Conservation (phyloP, 2,888 invertebrate genomes). For the Nephrocerus scutellatus region DNA sequence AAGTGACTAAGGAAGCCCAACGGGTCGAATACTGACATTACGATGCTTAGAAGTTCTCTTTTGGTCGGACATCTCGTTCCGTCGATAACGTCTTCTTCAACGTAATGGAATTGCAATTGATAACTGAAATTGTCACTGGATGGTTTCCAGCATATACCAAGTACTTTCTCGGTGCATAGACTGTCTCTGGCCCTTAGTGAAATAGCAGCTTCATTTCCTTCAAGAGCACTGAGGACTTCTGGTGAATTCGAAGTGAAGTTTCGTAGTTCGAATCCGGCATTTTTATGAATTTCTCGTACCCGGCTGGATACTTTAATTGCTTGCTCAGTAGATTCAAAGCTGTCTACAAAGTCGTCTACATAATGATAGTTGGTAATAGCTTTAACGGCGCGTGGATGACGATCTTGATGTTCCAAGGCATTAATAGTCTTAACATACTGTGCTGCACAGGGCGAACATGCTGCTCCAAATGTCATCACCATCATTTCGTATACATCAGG, state of each 20-base stretch:
- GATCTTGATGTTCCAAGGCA: slow-evolving; percentile 8
- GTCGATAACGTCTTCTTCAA: no score
- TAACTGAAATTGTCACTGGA: neutral
- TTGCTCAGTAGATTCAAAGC: neutral
- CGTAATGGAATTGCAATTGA: no score
- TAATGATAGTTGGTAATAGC: slow-evolving; percentile 15
- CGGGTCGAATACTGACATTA: slow-evolving; percentile 8
- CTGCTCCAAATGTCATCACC: slow-evolving; percentile 23
- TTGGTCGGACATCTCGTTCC: no score
- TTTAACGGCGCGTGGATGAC: slow-evolving; percentile 12
- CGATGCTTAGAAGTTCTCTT: no score
- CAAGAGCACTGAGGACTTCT: slow-evolving; percentile 1
- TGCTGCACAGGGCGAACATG: slow-evolving; percentile 17
- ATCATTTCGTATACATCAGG: slow-evolving; percentile 18
- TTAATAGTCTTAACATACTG: slow-evolving; percentile 19
- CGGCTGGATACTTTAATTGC: no score
- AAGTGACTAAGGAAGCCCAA: slow-evolving; percentile 1
- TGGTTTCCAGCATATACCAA: slow-evolving; percentile 1
- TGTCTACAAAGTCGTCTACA: slow-evolving; percentile 15
- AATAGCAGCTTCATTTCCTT: neutral
- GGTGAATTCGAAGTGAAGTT: slow-evolving; percentile 7
- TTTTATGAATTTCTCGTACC: slow-evolving; percentile 3
- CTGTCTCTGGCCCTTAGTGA: neutral
- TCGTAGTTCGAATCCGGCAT: slow-evolving; percentile 6
- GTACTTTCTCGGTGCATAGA: neutral